Base-by-base conservation (phyloP, 2,888 invertebrate genomes). In the Carabus problematicus region DNA sequence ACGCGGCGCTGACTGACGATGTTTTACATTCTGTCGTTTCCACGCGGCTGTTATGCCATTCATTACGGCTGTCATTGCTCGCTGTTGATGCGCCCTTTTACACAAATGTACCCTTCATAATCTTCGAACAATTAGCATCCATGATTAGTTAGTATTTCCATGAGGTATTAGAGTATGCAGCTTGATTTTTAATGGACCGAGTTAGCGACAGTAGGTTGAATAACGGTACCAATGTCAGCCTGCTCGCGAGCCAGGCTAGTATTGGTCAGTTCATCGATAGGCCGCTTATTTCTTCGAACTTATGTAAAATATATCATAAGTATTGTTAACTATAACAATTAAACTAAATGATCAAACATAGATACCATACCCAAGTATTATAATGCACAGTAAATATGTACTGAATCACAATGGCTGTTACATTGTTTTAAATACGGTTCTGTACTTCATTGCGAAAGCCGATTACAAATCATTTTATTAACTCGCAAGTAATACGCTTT, bases 391-490 rank as follows among this genome's bases (percentile, higher is more conserved):
- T 29, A 29, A 29, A 29, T 29, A 29, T 29, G 29, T 29, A n/a
- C n/a, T 29, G 29, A 29, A 29, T 29, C 6, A 29, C 3, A 29
- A 29, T 29, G 29, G 29, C 2, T 29, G 29, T 29, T 29, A 29
- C 3, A 29, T 29, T 45, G 3, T 45, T 45, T 45, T n/a, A 45
- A 43, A 9, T 55, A 42, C 64, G 64, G 56, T n/a, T 8, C 64
- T 64, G 64, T 9, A 11, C 7, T n/a, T 19, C 16, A 43, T 42
- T 54, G 56, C 64, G 64, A 64, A 64, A 55, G 56, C 64, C 56
- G 64, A 64, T 64, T 64, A 64, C 56, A 56, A 64, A 64, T n/a
- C 29, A 64, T 64, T 64, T 56, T 42, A 42, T 64, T 64, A 55
- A 45, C 41, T 56, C 14, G 6, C 29, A 29, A 29, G 29, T 29